These are phyloP conservation scores for Morus bassanus DNA, from an alignment of 2,797 vertebrate genomes.

Conservation along the genomic window DNA sequence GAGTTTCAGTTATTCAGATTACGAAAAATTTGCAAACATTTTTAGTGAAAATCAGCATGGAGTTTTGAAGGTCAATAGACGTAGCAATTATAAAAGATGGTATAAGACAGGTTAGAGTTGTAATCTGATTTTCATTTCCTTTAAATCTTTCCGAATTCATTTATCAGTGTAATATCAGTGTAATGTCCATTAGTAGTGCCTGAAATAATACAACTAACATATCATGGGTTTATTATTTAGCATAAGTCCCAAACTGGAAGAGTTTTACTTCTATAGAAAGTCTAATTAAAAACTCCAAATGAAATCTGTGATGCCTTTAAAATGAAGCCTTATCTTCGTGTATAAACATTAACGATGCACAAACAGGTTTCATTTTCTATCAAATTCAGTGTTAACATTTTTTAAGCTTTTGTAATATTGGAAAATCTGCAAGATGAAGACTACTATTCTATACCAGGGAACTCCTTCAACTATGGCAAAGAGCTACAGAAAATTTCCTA, in stretches of 20 bases:
- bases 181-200: neutral
- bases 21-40: neutral
- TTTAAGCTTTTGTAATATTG: neutral
- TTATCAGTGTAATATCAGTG: neutral
- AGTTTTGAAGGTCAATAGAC: neutral
- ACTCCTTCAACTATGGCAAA: neutral
- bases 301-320: neutral
- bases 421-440: neutral
- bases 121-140: neutral
- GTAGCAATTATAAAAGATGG: neutral
- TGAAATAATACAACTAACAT: neutral
- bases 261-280: neutral
- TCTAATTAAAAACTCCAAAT: neutral
- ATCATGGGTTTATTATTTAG: neutral
- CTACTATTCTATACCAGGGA: neutral
- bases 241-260: neutral
- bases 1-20: neutral
- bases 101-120: neutral
- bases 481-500: neutral
- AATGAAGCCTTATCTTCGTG: neutral
- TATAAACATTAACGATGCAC: neutral
- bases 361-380: neutral
- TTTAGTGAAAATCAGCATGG: neutral
- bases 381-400: neutral
- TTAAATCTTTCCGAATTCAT: neutral